phyloP scores from a whole-genome alignment of 2,888 invertebrate genomes.

The Miltochrista miniata region DNA sequence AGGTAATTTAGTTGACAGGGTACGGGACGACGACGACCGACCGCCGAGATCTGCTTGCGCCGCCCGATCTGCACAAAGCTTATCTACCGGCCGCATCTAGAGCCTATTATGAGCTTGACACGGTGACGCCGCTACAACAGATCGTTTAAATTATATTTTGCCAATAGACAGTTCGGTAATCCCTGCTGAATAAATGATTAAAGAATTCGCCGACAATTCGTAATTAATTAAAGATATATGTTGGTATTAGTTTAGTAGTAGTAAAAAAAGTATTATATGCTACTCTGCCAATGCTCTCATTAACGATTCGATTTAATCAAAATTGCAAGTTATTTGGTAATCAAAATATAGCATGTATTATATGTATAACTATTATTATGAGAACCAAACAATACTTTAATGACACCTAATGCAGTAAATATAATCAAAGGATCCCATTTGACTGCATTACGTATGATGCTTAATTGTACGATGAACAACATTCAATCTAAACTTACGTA shows the following conservation, averaged over 20 bases:
- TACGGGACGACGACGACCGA: slow-evolving; percentile 41
- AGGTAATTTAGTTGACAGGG: slow-evolving; percentile 79
- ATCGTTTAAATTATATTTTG: slow-evolving; percentile 61
- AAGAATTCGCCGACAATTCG: slow-evolving; percentile 39
- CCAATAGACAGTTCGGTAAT: slow-evolving; percentile 37
- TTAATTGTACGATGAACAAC: slow-evolving; percentile 48
- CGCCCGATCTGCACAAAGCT: slow-evolving; percentile 52
- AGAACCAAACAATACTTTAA: slow-evolving; percentile 25
- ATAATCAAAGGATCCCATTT: slow-evolving; percentile 24
- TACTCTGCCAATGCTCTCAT: slow-evolving; percentile 5
- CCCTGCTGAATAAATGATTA: slow-evolving; percentile 34
- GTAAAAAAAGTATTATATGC: slow-evolving; percentile 26
- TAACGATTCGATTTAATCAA: slow-evolving; percentile 14
- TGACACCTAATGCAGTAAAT: slow-evolving; percentile 19
- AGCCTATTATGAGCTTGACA: slow-evolving; percentile 77
- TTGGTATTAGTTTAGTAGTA: slow-evolving; percentile 9
- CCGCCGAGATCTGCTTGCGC: slow-evolving; percentile 35
- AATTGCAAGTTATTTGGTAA: too few relatives aligned
- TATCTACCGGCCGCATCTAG: slow-evolving; percentile 74
- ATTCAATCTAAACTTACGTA: slow-evolving; percentile 7
- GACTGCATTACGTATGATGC: slow-evolving; percentile 39
- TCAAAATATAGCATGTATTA: slow-evolving; percentile 17
- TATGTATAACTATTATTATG: slow-evolving; percentile 17
- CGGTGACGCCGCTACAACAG: slow-evolving; percentile 65
- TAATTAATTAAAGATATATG: slow-evolving; percentile 36